Evolutionary conservation across 1,140 invertebrate species (phyloP).

Genomic region (Drosophila insularis): DNA sequence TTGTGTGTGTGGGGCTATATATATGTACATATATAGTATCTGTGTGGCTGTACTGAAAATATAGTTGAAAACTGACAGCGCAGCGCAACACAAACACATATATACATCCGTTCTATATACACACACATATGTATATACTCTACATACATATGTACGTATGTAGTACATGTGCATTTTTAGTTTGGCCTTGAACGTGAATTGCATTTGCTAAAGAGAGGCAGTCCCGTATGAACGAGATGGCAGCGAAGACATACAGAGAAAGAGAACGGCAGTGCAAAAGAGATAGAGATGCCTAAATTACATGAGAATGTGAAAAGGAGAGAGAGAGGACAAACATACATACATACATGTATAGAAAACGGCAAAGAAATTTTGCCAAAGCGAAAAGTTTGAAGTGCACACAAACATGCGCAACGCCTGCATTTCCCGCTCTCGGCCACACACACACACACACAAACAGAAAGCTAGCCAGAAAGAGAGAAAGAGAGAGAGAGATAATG

Average conservation of each 20-base stretch:
- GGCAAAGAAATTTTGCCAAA: slow-evolving; percentile 22
- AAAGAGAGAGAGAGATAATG: not conserved
- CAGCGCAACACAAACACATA: slow-evolving; percentile 15
- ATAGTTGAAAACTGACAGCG: slow-evolving; percentile 70
- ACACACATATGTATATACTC: slow-evolving; percentile 1
- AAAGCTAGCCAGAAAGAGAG: not conserved
- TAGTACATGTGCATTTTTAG: slow-evolving; percentile 54
- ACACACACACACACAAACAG: not conserved
- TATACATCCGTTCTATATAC: slow-evolving; percentile 19
- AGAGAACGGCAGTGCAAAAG: slow-evolving; percentile 18
- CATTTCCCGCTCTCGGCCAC: slow-evolving; percentile 29
- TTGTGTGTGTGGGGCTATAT: slow-evolving; percentile 21
- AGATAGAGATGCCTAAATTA: slow-evolving; percentile 31
- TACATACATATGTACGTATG: slow-evolving; percentile 26
- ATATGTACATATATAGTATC: slow-evolving; percentile 36
- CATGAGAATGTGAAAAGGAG: slow-evolving; percentile 18
- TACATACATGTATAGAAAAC: slow-evolving; percentile 30
- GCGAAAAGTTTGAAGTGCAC: slow-evolving; percentile 15
- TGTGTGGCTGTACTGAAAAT: slow-evolving; percentile 13
- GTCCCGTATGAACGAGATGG: not conserved
- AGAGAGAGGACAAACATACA: slow-evolving; percentile 39
- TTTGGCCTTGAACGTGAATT: slow-evolving; percentile 82
- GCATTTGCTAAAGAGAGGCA: slow-evolving; percentile 70
- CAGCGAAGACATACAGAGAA: slow-evolving; percentile 19
- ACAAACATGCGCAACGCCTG: slow-evolving; percentile 34